These are phyloP conservation scores for Syrrhaptes paradoxus DNA, from an alignment of 2,113 vertebrate genomes.

Conservation along the genomic window DNA sequence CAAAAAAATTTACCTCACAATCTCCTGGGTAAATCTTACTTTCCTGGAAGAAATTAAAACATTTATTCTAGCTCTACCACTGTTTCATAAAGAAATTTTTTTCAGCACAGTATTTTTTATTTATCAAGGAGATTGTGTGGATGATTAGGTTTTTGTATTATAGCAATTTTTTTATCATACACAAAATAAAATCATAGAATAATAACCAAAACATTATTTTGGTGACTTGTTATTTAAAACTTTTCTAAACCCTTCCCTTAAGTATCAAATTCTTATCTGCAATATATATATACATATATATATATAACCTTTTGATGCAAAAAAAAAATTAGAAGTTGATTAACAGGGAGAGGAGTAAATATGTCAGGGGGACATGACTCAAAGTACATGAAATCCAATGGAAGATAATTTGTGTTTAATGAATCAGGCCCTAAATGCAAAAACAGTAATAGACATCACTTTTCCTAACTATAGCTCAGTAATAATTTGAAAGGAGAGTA, in stretches of 20 bases:
- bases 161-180: rapidly evolving
- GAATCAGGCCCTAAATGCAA: background rate
- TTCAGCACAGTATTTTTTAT: background rate
- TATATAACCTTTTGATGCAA: background rate
- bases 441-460: background rate
- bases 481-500: background rate
- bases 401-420: background rate
- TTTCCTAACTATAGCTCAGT: background rate
- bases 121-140: background rate
- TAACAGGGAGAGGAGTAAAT: background rate
- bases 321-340: background rate
- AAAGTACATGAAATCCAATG: background rate
- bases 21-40: background rate
- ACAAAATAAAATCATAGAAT: background rate
- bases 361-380: rapidly evolving
- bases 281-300: background rate
- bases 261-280: background rate
- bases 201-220: background rate
- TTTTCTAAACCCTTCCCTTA: background rate
- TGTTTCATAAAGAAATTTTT: background rate
- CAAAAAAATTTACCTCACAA: background rate
- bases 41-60: background rate
- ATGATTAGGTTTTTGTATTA: background rate
- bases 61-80: background rate
- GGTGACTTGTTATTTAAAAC: background rate